Conservation (phyloP, 1,140 invertebrate species). For the Eumeta japonica region DNA sequence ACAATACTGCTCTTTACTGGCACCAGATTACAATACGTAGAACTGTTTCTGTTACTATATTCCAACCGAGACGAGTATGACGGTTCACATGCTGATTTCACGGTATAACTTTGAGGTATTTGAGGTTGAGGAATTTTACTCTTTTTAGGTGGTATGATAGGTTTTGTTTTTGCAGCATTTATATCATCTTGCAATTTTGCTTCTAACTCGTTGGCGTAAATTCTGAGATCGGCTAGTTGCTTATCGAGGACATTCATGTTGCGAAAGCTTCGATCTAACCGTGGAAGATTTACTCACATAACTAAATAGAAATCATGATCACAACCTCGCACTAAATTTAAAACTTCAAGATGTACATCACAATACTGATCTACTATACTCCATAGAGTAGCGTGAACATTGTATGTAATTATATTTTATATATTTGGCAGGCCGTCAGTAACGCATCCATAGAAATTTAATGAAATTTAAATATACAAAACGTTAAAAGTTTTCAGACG, state of each 20-base stretch:
- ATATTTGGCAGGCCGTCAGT: too few species aligned
- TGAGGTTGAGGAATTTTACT: conserved; percentile 40
- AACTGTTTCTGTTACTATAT: conserved; percentile 41
- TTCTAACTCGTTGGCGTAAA: conserved; percentile 56
- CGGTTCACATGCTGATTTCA: conserved; percentile 50
- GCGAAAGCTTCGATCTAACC: too few species aligned
- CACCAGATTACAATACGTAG: conserved; percentile 50
- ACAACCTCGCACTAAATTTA: too few species aligned
- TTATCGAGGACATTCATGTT: conserved; percentile 62
- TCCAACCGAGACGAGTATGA: conserved; percentile 50
- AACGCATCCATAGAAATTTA: too few species aligned
- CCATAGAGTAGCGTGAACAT: too few species aligned
- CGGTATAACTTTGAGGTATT: conserved; percentile 58
- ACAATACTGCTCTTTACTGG: conserved; percentile 55
- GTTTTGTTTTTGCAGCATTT: conserved; percentile 43
- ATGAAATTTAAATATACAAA: too few species aligned
- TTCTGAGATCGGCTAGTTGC: conserved; percentile 58
- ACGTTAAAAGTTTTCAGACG: too few species aligned
- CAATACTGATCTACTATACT: too few species aligned
- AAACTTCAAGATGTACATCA: too few species aligned
- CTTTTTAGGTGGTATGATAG: conserved; percentile 50
- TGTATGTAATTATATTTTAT: too few species aligned
- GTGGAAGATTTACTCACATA: too few species aligned
- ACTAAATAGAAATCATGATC: too few species aligned
- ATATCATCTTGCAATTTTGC: conserved; percentile 56